Evolutionary conservation across 2,888 invertebrate genomes (phyloP).

Genomic region (Rhabditoides inermis): DNA sequence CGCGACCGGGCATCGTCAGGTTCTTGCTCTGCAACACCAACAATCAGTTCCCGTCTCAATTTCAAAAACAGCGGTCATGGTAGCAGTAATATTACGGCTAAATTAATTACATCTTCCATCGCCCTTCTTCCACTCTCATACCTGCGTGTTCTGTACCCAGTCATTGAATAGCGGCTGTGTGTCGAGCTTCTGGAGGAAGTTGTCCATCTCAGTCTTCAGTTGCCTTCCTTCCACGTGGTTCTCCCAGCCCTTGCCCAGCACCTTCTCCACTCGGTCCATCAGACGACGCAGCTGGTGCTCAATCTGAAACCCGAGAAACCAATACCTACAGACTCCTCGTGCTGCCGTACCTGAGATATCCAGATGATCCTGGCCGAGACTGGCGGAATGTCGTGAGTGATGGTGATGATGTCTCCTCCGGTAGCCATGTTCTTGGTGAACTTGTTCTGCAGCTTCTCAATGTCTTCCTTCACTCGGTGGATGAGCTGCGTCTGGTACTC

Average conservation of each 20-base stretch:
- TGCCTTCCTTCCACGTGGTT: conserved; percentile 79
- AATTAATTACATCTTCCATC: too few relatives aligned
- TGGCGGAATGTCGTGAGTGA: conserved; percentile 85
- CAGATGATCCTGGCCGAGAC: conserved; percentile 96
- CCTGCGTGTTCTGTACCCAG: conserved; percentile 68
- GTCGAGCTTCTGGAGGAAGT: conserved; percentile 87
- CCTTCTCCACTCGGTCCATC: conserved; percentile 91
- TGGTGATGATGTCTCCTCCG: conserved; percentile 81
- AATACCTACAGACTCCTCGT: too few relatives aligned
- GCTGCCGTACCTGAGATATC: too few relatives aligned
- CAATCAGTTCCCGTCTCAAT: too few relatives aligned
- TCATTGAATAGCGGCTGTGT: conserved; percentile 96
- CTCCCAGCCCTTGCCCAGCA: conserved; percentile 90
- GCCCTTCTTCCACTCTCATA: too few relatives aligned
- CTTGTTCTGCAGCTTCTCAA: conserved; percentile 73
- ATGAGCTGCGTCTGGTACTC: conserved; percentile 99
- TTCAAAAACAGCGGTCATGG: too few relatives aligned
- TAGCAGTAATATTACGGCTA: too few relatives aligned
- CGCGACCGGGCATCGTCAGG: conserved; percentile 12
- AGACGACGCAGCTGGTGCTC: conserved; percentile 93
- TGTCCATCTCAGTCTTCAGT: conserved; percentile 90
- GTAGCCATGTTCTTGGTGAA: conserved; percentile 66
- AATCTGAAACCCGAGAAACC: too few relatives aligned
- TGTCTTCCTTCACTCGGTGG: conserved; percentile 96
- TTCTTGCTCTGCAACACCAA: conserved; percentile 25